Evolutionary conservation across 2,797 vertebrate genomes (phyloP).

Genomic region (Myotis myotis): DNA sequence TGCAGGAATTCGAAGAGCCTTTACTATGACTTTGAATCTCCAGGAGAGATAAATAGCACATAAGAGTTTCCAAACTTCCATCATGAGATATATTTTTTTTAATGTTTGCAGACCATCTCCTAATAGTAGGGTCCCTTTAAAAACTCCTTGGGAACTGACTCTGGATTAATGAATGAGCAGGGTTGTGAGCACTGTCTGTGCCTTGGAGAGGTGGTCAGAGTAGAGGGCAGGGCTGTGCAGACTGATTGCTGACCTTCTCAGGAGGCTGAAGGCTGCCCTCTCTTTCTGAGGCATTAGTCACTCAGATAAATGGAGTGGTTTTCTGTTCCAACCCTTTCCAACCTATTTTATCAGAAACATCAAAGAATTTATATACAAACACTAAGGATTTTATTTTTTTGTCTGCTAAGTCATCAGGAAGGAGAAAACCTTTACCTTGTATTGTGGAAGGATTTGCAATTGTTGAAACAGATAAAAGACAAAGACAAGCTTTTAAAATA

Average conservation of each 20-base stretch:
- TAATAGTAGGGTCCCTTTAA: background rate
- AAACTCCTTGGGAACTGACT: background rate
- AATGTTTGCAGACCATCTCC: background rate
- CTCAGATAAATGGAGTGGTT: background rate
- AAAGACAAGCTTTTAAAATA: conserved; percentile 63
- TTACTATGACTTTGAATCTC: background rate
- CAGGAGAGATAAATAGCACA: background rate
- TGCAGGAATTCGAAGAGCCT: background rate
- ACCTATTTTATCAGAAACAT: conserved; percentile 44
- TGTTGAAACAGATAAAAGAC: conserved; percentile 60
- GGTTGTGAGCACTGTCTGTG: background rate
- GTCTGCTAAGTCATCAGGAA: conserved; percentile 49
- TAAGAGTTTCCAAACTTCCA: background rate
- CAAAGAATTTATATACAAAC: conserved; percentile 49
- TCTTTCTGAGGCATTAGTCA: background rate
- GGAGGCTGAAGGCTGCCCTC: background rate
- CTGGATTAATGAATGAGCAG: background rate
- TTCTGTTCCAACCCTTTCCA: conserved; percentile 34
- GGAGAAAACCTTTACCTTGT: conserved; percentile 53
- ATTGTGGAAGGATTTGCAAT: conserved; percentile 61
- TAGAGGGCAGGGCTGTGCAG: background rate
- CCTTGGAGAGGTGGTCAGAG: background rate
- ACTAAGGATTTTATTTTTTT: conserved; percentile 48
- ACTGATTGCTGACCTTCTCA: background rate
- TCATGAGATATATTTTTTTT: background rate